Conservation (phyloP, 2,888 invertebrate genomes). For the Agonopterix heracliana region DNA sequence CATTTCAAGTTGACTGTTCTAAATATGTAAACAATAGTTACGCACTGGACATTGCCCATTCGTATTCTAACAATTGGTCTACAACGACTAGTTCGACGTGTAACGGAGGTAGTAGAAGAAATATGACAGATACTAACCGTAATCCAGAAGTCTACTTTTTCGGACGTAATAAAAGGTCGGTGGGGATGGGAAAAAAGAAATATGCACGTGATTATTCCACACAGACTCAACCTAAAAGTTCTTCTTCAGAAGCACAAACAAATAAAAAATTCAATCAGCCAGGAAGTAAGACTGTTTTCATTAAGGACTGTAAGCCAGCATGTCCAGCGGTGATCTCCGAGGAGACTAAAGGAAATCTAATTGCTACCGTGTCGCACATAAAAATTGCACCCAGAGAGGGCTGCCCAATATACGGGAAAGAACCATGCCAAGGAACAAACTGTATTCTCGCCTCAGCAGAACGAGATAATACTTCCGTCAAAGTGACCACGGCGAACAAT, state of each 20-base stretch:
- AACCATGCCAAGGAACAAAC: conserved; percentile 53
- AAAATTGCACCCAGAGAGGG: conserved; percentile 47
- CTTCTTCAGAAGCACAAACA: conserved; percentile 31
- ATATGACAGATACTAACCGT: neutral
- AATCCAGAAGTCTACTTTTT: conserved; percentile 49
- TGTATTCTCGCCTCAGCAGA: conserved; percentile 41
- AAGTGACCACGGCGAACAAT: conserved; percentile 49
- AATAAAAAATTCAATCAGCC: conserved; percentile 10
- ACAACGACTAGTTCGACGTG: conserved; percentile 7
- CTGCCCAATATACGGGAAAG: conserved; percentile 46
- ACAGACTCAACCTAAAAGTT: conserved; percentile 7
- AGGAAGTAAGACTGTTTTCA: conserved; percentile 35
- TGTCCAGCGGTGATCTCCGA: neutral
- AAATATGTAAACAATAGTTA: neutral
- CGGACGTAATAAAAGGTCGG: conserved; percentile 37
- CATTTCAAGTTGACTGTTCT: conserved; percentile 41
- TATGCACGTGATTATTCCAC: too few species aligned
- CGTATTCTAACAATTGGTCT: conserved; percentile 21
- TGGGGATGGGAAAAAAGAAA: conserved; percentile 46
- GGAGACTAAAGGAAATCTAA: conserved; percentile 35
- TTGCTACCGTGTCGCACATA: conserved; percentile 56
- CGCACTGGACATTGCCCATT: conserved; percentile 1
- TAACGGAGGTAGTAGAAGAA: neutral
- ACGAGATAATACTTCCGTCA: conserved; percentile 42
- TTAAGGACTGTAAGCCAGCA: conserved; percentile 27